Conservation (phyloP, 2,113 vertebrate species). For the Caranx melampygus region DNA sequence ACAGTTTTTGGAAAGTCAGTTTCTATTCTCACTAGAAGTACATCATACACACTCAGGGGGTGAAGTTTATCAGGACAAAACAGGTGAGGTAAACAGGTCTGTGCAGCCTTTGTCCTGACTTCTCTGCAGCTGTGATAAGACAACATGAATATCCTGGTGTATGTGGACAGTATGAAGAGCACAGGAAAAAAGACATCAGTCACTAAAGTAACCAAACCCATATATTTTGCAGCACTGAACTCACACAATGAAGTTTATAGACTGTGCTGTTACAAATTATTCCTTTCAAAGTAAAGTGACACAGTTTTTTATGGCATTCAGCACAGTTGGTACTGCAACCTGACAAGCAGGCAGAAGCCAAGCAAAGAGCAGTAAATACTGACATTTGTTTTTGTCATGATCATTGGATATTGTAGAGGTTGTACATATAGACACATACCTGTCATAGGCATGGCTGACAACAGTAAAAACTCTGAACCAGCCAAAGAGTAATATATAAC, state of each 20-base stretch:
- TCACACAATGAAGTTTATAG: background rate
- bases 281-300: background rate
- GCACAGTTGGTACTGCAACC: too few species aligned
- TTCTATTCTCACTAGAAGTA: background rate
- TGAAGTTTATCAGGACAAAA: background rate
- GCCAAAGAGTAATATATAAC: too few species aligned
- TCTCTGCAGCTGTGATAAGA: too few species aligned
- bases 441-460: too few species aligned
- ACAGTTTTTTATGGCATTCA: background rate
- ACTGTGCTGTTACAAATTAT: conserved; percentile 12
- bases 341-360: background rate
- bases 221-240: background rate
- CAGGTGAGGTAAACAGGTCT: background rate
- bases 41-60: background rate
- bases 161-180: background rate
- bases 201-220: background rate
- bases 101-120: too few species aligned
- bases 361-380: too few species aligned
- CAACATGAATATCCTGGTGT: too few species aligned
- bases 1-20: background rate
- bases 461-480: too few species aligned
- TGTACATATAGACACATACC: too few species aligned
- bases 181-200: background rate
- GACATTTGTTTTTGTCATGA: too few species aligned
- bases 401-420: too few species aligned